Conservation (phyloP, 2,797 vertebrate genomes). For the Nasua narica region DNA sequence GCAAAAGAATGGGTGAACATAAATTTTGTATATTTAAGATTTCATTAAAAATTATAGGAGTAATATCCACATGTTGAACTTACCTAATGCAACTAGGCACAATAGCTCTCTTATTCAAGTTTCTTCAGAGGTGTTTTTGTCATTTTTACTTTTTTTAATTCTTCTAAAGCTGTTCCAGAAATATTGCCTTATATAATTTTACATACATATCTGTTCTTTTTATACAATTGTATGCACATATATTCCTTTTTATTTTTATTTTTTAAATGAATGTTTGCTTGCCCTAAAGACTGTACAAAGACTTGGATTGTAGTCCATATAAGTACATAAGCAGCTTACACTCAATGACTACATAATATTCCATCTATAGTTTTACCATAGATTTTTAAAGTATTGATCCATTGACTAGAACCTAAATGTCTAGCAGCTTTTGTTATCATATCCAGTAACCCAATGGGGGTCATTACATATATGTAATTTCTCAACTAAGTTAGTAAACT, state of each 20-base stretch:
- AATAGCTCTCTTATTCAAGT: not conserved
- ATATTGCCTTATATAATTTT: not conserved
- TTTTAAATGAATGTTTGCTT: not conserved
- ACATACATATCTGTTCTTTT: not conserved
- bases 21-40: conserved; percentile 19
- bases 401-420: not conserved
- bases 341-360: not conserved
- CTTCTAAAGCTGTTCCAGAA: not conserved
- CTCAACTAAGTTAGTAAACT: not conserved
- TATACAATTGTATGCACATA: not conserved
- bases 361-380: not conserved
- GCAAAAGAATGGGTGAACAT: not conserved
- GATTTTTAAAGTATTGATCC: not conserved
- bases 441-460: not conserved
- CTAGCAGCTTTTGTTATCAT: not conserved
- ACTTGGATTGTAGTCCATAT: not conserved
- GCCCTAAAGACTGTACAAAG: not conserved
- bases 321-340: not conserved
- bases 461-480: not conserved
- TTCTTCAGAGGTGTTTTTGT: not conserved
- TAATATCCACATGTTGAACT: not conserved
- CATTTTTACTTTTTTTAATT: not conserved
- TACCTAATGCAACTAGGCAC: fast-evolving
- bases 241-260: not conserved
- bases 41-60: not conserved